Conservation (phyloP, 2,113 vertebrate species). For the Penelope pileata region DNA sequence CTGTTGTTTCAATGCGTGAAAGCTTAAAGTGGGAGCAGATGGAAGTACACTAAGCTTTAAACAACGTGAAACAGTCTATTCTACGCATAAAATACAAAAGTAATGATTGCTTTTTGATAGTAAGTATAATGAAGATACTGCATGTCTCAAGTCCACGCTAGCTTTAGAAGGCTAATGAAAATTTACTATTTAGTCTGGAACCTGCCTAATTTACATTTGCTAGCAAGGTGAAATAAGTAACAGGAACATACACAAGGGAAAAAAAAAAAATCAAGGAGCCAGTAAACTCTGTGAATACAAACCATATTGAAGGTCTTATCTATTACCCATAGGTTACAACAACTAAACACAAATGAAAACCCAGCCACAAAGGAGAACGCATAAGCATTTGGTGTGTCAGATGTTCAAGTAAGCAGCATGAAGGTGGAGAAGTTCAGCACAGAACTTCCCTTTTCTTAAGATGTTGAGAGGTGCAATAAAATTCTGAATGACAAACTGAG, state of each 20-base stretch:
- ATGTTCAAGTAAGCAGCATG: not conserved
- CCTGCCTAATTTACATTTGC: not conserved
- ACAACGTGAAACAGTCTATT: not conserved
- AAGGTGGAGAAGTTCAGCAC: not conserved
- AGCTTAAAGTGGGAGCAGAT: not conserved
- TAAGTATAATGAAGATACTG: not conserved
- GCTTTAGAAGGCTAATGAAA: not conserved
- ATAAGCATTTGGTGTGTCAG: not conserved
- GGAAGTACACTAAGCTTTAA: not conserved
- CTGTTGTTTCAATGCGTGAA: fast-evolving
- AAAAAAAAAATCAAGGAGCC: not conserved
- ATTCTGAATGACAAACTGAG: not conserved
- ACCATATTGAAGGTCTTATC: not conserved
- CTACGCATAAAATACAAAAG: fast-evolving
- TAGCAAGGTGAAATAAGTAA: not conserved
- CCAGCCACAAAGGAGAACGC: not conserved
- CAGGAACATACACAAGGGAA: not conserved
- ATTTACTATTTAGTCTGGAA: not conserved
- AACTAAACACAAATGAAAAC: not conserved
- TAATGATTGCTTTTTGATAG: not conserved
- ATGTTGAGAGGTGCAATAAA: not conserved
- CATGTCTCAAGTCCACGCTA: not conserved
- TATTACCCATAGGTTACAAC: not conserved
- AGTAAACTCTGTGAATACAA: not conserved
- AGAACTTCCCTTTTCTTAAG: not conserved